These are phyloP conservation scores for Cairina moschata DNA, from an alignment of 2,113 vertebrate genomes.

Conservation along the genomic window DNA sequence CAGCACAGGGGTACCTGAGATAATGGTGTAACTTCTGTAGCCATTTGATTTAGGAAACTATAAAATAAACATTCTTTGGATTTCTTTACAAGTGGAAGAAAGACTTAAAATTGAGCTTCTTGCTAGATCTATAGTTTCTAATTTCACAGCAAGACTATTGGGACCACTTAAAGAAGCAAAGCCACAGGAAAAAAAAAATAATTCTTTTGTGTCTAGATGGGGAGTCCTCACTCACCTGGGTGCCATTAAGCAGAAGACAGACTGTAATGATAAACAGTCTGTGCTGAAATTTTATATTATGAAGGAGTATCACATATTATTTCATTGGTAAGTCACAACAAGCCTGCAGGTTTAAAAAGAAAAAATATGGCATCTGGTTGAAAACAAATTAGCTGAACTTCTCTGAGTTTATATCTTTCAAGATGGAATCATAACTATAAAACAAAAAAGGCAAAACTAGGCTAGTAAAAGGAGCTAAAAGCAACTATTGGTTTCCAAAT, in stretches of 20 bases:
- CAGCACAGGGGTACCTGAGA: neutral
- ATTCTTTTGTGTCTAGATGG: neutral
- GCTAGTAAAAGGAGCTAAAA: neutral
- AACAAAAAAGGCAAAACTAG: neutral
- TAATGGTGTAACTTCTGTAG: neutral
- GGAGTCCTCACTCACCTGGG: neutral
- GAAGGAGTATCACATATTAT: neutral
- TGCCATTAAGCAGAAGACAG: neutral
- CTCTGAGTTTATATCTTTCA: neutral
- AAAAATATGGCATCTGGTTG: neutral
- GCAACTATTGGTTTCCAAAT: neutral
- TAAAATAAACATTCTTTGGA: neutral
- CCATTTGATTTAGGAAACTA: neutral
- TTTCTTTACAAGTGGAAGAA: neutral
- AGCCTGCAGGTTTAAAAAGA: neutral
- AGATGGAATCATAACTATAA: neutral
- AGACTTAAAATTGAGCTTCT: neutral
- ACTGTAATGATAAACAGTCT: neutral
- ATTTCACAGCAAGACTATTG: neutral
- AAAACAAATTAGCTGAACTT: neutral
- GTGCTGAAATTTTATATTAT: neutral
- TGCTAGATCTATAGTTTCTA: neutral
- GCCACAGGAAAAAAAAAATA: neutral
- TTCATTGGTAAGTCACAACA: neutral
- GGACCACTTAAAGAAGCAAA: neutral